Percentiles rank a stretch among this genome's conserved stretches.
These are phyloP conservation scores for Chaetops frenatus DNA, from an alignment of 2,113 vertebrate species.

Conservation along the genomic window DNA sequence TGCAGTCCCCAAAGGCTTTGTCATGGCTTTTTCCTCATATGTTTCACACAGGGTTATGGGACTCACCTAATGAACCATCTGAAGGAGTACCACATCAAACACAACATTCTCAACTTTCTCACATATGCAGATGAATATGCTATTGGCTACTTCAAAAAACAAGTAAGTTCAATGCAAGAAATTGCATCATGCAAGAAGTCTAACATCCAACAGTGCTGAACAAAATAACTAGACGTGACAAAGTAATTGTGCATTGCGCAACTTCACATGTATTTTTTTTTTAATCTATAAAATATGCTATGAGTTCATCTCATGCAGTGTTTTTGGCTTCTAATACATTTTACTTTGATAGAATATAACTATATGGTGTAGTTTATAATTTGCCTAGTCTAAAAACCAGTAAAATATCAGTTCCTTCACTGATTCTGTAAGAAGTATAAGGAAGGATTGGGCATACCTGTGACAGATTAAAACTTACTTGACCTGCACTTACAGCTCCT, in stretches of 20 bases:
- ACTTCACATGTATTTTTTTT: background rate
- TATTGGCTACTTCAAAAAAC: constrained; percentile 99
- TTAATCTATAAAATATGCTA: background rate
- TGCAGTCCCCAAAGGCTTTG: background rate
- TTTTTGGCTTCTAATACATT: background rate
- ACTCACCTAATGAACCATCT: constrained; percentile 98
- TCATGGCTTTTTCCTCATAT: background rate
- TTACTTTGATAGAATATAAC: background rate
- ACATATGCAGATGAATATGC: constrained; percentile 99
- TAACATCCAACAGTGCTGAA: background rate
- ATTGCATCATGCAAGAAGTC: background rate
- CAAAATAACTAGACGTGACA: background rate
- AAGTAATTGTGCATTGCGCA: background rate
- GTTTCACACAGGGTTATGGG: constrained; percentile 85
- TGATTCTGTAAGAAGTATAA: background rate
- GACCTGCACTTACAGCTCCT: background rate
- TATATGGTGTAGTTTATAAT: background rate
- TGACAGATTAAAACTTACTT: background rate
- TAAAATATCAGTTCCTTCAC: background rate
- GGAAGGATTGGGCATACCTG: background rate
- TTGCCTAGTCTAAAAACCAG: background rate
- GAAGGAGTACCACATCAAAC: constrained; percentile 99
- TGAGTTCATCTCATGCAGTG: background rate
- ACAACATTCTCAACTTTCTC: constrained; percentile 95
- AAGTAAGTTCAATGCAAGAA: constrained; percentile 72